These are phyloP conservation scores for Stylophora pistillata DNA, from an alignment of 64 coral and sea anemone genomes.

Conservation along the genomic window DNA sequence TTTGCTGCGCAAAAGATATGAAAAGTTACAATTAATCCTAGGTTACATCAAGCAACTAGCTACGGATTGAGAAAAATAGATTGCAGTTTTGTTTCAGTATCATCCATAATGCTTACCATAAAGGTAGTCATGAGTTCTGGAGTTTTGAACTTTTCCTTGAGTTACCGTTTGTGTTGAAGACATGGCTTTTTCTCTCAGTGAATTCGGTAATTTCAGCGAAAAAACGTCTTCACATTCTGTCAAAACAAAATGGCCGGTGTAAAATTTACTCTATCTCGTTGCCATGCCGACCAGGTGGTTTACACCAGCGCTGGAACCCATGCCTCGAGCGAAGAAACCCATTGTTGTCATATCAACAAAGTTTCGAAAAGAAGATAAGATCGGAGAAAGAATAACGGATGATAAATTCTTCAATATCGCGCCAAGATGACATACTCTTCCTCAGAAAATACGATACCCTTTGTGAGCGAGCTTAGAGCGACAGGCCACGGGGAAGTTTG, in stretches of 20 bases:
- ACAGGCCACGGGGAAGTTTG: constrained; percentile 98
- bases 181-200: constrained; percentile 47
- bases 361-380: neutral
- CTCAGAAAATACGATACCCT: constrained; percentile 72
- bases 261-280: constrained; percentile 20
- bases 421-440: constrained; percentile 70
- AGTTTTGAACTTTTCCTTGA: constrained; percentile 67
- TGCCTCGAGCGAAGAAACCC: neutral
- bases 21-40: neutral
- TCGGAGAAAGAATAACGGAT: neutral
- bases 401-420: neutral
- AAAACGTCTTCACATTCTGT: constrained; percentile 32
- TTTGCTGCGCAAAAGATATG: no score
- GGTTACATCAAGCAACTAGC: neutral
- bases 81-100: neutral
- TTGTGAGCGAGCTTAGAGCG: constrained; percentile 90
- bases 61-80: neutral
- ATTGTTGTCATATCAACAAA: constrained; percentile 66
- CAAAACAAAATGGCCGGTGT: constrained; percentile 74
- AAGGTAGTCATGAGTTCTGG: constrained; percentile 95
- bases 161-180: constrained; percentile 93
- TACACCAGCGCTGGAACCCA: constrained; percentile 15
- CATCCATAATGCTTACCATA: constrained; percentile 71
- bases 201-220: neutral
- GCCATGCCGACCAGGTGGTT: constrained; percentile 57